Evolutionary conservation across 1,140 invertebrate species (phyloP).

Genomic region (Sarcophaga peregrina): DNA sequence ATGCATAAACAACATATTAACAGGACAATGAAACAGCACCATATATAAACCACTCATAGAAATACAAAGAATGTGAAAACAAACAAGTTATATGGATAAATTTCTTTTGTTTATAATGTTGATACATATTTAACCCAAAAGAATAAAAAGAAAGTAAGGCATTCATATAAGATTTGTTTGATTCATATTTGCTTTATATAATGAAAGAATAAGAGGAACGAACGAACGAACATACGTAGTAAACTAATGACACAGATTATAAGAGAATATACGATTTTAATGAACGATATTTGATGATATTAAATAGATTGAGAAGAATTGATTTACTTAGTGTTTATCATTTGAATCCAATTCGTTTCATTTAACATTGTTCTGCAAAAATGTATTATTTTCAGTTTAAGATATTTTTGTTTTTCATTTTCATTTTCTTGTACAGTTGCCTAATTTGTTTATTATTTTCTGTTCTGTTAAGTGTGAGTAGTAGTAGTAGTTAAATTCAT

Average conservation of each 20-base stretch:
- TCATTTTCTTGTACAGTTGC: constrained; percentile 36
- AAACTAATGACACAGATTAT: background rate
- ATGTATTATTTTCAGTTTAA: constrained; percentile 5
- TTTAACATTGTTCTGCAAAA: constrained; percentile 16
- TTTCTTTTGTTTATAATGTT: too few species aligned
- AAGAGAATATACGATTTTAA: constrained; percentile 4
- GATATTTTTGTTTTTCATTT: background rate
- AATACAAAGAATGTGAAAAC: background rate
- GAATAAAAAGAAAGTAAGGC: background rate
- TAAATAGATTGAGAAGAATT: constrained; percentile 17
- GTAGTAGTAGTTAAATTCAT: constrained; percentile 25
- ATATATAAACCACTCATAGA: background rate
- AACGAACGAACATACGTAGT: constrained; percentile 13
- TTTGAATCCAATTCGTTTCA: constrained; percentile 31
- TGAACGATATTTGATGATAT: background rate
- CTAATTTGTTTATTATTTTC: constrained; percentile 19
- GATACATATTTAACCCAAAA: too few species aligned
- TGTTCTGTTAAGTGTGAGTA: constrained; percentile 19
- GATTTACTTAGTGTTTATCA: constrained; percentile 34
- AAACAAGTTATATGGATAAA: background rate
- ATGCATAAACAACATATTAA: background rate
- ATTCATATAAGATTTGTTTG: constrained; percentile 3
- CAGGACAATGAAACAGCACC: background rate
- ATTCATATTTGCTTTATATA: background rate
- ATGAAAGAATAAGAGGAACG: background rate